Base-by-base conservation (phyloP, 1,140 invertebrate genomes). In the Neodiprion lecontei region DNA sequence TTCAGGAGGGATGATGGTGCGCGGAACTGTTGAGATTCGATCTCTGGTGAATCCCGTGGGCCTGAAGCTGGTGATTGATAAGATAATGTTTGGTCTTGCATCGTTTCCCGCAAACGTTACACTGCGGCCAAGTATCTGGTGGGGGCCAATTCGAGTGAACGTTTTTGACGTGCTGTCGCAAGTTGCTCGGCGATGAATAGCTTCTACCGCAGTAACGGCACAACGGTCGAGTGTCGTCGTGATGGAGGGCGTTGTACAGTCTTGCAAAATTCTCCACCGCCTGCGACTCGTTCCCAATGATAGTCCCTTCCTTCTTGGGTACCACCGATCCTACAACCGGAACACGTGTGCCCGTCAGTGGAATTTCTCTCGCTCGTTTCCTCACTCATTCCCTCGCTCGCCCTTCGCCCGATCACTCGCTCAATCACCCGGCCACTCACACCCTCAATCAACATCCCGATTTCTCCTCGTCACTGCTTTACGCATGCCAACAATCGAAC, bases 11-110 rank as follows among this genome's bases (percentile, higher is more conserved):
- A 40, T 40, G 28, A 40, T 40, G 28, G 28, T 40, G 28, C 28
- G 28, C 28, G 28, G 28, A 40, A 78, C 82, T 85, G 75, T 81
- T 82, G 49, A 87, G 75, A 71, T 77, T 85, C 11, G 85, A 88
- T 74, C 90, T 83, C 83, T 93, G 92, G 76, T 92, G 91, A 73
- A 93, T 92, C 48, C 92, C 92, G 86, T 94, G 93, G 48, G 92
- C 92, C 87, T 93, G 92, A 53, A 93, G 91, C 84, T 93, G 92
- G 85, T 94, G 93, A 87, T 93, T 94, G 88, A 93, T 93, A 82
- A 93, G 90, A 83, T 94, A 94, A 85, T 94, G 93, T 86, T 93
- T 93, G 79, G 93, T 94, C 88, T 94, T 94, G 89, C 92, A 93
- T 75, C 92, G 91, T 87, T 93, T 94, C 79, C 92, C 92, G 87